Percentiles rank a stretch among this genome's conserved stretches.
These are phyloP conservation scores for Aplysina aerophoba DNA, from an alignment of 37 sponge, comb jelly and placozoan species.

Conservation along the genomic window DNA sequence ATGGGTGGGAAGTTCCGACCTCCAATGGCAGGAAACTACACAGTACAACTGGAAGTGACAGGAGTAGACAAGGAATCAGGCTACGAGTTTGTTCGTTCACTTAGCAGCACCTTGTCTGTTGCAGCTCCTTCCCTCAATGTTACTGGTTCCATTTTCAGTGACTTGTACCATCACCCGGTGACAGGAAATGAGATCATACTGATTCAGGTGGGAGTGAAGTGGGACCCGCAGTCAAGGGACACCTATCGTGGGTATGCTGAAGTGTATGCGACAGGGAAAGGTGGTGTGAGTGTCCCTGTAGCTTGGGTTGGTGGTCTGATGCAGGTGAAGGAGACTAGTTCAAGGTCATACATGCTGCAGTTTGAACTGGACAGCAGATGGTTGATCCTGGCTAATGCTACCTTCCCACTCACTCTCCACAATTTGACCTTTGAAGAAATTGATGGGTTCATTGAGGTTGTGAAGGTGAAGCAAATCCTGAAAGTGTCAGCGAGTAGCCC, in stretches of 20 bases:
- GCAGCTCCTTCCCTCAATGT: constrained; percentile 24
- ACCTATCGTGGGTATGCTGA: constrained; percentile 9
- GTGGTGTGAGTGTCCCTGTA: constrained; percentile 13
- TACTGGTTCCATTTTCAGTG: neutral
- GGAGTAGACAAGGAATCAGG: neutral
- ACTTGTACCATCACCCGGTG: neutral
- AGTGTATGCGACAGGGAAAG: neutral
- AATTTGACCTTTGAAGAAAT: constrained; percentile 1
- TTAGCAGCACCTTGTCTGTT: neutral
- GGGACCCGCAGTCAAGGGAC: neutral
- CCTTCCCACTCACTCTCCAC: neutral
- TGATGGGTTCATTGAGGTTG: neutral
- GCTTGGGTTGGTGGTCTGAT: constrained; percentile 26
- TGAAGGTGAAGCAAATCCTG: neutral
- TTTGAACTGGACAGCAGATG: constrained; percentile 27
- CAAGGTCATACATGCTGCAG: neutral
- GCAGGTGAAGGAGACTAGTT: neutral
- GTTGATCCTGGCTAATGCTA: neutral
- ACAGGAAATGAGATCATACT: neutral
- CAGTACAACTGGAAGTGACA: neutral
- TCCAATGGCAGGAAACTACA: constrained; percentile 1
- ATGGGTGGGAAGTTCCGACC: neutral
- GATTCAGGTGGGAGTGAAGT: neutral
- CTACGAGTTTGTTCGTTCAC: constrained; percentile 3
- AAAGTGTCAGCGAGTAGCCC: neutral